Evolutionary conservation across 1,140 invertebrate genomes (phyloP).

Genomic region (Tetramorium parvispinum): DNA sequence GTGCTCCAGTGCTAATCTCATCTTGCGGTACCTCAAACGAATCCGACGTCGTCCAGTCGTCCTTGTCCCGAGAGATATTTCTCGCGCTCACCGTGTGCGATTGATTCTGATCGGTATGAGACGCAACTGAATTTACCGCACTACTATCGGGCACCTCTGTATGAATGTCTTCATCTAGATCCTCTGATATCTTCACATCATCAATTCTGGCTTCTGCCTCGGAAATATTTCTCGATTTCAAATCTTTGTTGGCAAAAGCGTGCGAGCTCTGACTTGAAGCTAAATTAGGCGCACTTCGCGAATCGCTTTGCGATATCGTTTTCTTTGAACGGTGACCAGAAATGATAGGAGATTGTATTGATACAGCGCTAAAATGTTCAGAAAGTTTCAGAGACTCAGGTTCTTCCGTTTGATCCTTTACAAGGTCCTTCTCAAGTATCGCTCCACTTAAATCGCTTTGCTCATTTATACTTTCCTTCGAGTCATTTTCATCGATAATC

Average conservation of each 20-base stretch:
- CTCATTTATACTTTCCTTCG: background rate
- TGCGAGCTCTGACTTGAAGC: background rate
- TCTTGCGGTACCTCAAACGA: constrained; percentile 70
- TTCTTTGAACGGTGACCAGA: constrained; percentile 34
- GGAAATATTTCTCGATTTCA: background rate
- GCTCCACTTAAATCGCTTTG: constrained; percentile 10
- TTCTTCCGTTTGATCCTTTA: constrained; percentile 7
- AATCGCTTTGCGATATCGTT: background rate
- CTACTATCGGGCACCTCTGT: background rate
- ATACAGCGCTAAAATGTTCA: constrained; percentile 30
- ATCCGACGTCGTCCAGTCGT: constrained; percentile 76
- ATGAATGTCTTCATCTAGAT: constrained; percentile 9
- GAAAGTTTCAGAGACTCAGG: background rate
- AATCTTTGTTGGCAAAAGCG: background rate
- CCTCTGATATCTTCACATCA: background rate
- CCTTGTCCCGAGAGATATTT: constrained; percentile 52
- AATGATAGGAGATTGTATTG: constrained; percentile 13
- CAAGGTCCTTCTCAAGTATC: constrained; percentile 10
- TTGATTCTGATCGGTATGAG: constrained; percentile 28
- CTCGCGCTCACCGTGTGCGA: background rate
- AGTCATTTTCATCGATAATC: background rate
- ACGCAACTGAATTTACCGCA: background rate
- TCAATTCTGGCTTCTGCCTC: background rate
- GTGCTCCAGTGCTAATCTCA: constrained; percentile 38
- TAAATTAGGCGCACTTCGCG: background rate